Base-by-base conservation (phyloP, 2,888 invertebrate species). In the Agonopterix heracliana region DNA sequence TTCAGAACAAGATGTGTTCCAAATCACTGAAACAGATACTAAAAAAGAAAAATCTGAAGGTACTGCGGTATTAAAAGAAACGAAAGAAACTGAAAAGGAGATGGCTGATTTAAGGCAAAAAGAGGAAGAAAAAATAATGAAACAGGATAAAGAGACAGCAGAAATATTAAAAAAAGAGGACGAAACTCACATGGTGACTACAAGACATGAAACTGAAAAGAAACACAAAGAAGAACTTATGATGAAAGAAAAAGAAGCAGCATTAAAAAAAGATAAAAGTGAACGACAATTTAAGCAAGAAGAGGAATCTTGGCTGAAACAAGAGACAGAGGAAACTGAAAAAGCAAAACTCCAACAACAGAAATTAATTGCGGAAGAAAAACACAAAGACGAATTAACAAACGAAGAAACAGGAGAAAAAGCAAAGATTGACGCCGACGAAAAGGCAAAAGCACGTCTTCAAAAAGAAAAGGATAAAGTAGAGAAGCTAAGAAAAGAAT, bases 291-390 rank as follows among this genome's bases (percentile, higher is more conserved):
- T 38, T 38, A n/a, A 2, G 38, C 10, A 38, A 11, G 11, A 10
- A 38, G 38, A 38, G 5, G n/a, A 38, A 11, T n/a, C 38, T 38
- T 1, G 5, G 1, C 26, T 26, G n/a, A 38, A 11, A 7, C 10
- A 10, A 41, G 41, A 41, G 1, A 13, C 12, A 51, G 51, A 26
- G 43, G 48, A 34, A 45, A 13, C 44, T 14, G 48, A 55, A 44
- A 54, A 54, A 49, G 44, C 57, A 9, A 46, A 54, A 47, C 17
- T 52, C 52, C 45, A 51, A 55, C 50, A 54, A 35, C 47, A 54
- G 43, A 54, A 55, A 50, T 42, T 57, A 9, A 45, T 54, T 48
- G 26, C 55, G 50, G 47, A 51, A 56, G 50, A 52, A 44, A 54
- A 53, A 34, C 53, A 57, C 34, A 45, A 57, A 26, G 56, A 49